These are phyloP conservation scores for Sterna hirundo DNA, from an alignment of 2,113 vertebrate genomes.

Conservation along the genomic window DNA sequence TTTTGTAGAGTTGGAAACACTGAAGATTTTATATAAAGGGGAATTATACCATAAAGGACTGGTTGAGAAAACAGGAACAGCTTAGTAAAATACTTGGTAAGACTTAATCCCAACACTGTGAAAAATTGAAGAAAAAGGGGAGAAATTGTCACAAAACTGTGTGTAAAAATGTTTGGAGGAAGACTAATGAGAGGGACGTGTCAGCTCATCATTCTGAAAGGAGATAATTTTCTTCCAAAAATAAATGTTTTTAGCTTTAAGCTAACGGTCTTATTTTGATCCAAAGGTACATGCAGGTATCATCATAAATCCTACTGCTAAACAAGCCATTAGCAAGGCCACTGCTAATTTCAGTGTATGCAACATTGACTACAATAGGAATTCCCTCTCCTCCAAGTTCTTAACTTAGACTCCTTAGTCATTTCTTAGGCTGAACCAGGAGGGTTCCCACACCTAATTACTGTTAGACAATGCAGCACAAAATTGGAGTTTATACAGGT, in stretches of 20 bases:
- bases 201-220: neutral
- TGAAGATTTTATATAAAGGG: neutral
- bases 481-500: neutral
- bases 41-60: neutral
- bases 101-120: neutral
- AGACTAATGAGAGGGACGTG: neutral
- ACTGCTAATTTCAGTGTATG: neutral
- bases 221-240: neutral
- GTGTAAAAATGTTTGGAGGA: neutral
- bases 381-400: neutral
- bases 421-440: neutral
- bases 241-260: neutral
- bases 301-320: neutral
- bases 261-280: neutral
- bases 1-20: neutral
- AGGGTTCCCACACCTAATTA: neutral
- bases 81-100: neutral
- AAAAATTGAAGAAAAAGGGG: neutral
- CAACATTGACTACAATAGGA: neutral
- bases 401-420: neutral
- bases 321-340: neutral
- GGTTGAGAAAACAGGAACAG: neutral
- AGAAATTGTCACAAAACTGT: neutral
- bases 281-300: neutral
- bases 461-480: neutral